Percentiles rank a stretch among this genome's conserved stretches.
Conservation (phyloP, 1,140 invertebrate genomes). For the Nephila pilipes region DNA sequence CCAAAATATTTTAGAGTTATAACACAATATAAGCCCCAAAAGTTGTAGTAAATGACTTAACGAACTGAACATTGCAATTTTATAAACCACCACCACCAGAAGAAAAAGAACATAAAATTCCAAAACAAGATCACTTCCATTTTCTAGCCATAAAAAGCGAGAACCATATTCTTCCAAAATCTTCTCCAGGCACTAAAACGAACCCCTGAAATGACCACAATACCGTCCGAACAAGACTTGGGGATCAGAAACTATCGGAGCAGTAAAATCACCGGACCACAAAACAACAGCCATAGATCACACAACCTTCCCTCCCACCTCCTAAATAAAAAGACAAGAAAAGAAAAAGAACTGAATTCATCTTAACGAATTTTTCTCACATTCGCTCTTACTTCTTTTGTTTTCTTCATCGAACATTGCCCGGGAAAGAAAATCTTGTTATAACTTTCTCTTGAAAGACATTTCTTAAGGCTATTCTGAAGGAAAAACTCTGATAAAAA, state of each 20-base stretch:
- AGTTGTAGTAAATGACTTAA: no score
- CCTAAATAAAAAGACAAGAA: slow-evolving; percentile 5
- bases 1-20: no score
- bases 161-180: neutral
- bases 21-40: no score
- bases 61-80: no score
- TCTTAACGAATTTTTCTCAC: slow-evolving; percentile 68
- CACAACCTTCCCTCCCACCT: neutral
- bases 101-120: neutral
- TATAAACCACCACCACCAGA: no score
- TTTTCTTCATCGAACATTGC: neutral
- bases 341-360: slow-evolving; percentile 38
- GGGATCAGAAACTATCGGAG: slow-evolving; percentile 11
- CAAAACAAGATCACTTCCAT: slow-evolving; percentile 1
- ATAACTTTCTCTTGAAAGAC: slow-evolving; percentile 62
- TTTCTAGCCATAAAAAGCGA: neutral
- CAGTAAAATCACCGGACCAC: neutral
- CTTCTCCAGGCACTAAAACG: neutral
- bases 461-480: slow-evolving; percentile 58
- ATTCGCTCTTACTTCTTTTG: slow-evolving; percentile 39
- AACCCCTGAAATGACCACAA: neutral
- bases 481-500: slow-evolving; percentile 60
- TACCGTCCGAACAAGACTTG: neutral
- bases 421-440: slow-evolving; percentile 61
- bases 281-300: slow-evolving; percentile 28